Conservation (phyloP, 2,888 invertebrate species). For the Pinctada fucata region DNA sequence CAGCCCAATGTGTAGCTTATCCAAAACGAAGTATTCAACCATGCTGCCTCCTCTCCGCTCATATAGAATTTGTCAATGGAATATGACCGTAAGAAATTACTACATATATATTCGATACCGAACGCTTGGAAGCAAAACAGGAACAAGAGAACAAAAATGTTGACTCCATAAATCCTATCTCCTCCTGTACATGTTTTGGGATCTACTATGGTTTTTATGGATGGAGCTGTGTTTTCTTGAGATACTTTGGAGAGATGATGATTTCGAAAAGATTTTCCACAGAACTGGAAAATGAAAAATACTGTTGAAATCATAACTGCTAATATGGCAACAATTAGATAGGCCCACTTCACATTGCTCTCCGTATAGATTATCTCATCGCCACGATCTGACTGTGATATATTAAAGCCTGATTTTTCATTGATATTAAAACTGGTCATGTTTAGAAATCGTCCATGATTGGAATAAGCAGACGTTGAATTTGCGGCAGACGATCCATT, state of each 20-base stretch:
- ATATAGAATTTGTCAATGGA: conserved; percentile 5
- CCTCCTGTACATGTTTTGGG: conserved; percentile 11
- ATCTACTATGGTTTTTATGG: not conserved
- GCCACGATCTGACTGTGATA: not conserved
- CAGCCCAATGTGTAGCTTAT: conserved; percentile 10
- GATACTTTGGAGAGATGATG: not conserved
- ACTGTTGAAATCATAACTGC: not conserved
- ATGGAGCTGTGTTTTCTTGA: not conserved
- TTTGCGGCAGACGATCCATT: not conserved
- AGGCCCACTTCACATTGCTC: not conserved
- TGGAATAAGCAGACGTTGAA: not conserved
- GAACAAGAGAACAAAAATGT: conserved; percentile 15
- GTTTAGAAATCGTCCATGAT: not conserved
- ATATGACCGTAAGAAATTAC: conserved; percentile 9
- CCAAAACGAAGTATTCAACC: conserved; percentile 8
- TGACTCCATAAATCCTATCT: conserved; percentile 4
- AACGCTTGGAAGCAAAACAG: conserved; percentile 6
- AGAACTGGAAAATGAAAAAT: conserved; percentile 4
- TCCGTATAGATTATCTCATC: not conserved
- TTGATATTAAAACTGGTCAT: not conserved
- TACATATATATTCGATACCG: not conserved
- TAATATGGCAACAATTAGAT: conserved; percentile 7
- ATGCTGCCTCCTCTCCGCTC: not conserved
- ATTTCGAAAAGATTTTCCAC: not conserved
- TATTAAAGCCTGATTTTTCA: not conserved